Conservation (phyloP, 2,888 invertebrate species). For the Sphinx pinastri region DNA sequence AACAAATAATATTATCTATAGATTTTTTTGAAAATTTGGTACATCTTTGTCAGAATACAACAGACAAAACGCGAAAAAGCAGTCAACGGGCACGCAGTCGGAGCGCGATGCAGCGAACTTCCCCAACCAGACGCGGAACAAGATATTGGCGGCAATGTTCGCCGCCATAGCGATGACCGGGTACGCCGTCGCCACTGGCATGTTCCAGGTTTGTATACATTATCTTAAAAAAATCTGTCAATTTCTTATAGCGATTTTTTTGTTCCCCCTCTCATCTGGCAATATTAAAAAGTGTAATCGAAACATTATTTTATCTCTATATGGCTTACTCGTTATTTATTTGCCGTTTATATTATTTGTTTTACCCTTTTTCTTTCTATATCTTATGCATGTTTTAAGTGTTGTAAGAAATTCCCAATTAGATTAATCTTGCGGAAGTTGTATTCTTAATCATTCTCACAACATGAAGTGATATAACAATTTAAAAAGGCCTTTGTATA, state of each 20-base stretch:
- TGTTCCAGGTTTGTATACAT: constrained; percentile 82
- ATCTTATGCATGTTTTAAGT: too few species aligned
- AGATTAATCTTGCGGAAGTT: constrained; percentile 43
- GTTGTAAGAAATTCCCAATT: too few species aligned
- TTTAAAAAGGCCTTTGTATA: too few species aligned
- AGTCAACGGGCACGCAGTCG: constrained; percentile 75
- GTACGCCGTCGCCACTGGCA: constrained; percentile 87
- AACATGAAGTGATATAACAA: constrained; percentile 39
- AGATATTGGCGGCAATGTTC: constrained; percentile 86
- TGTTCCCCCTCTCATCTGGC: too few species aligned
- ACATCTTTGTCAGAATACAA: constrained; percentile 66
- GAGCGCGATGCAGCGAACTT: constrained; percentile 85
- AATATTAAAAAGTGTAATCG: too few species aligned
- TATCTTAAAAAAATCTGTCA: background rate
- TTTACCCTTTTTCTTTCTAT: too few species aligned
- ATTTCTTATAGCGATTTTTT: too few species aligned
- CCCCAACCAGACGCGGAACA: constrained; percentile 87
- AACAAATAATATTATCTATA: too few species aligned
- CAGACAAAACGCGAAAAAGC: constrained; percentile 68
- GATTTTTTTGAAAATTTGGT: background rate
- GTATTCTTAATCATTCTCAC: constrained; percentile 74
- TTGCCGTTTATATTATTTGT: too few species aligned
- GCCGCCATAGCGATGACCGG: constrained; percentile 88
- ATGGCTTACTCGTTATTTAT: too few species aligned
- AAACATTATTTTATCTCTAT: too few species aligned